These are phyloP conservation scores for Caenorhabditis plicata DNA, from an alignment of 2,888 invertebrate genomes.

Conservation along the genomic window DNA sequence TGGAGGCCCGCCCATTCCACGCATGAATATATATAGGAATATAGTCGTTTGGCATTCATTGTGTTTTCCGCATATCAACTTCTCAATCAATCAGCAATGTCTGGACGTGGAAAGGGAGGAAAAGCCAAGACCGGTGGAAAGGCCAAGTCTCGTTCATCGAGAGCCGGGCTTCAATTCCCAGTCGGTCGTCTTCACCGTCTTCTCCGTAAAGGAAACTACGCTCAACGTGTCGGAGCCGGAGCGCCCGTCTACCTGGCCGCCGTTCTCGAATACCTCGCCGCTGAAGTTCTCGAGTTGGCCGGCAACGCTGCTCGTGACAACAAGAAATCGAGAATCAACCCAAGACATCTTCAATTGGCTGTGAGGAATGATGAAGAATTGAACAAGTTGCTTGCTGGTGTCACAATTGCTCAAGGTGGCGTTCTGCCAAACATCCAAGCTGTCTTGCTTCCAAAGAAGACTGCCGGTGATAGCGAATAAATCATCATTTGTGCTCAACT, in stretches of 20 bases:
- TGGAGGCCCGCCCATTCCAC: too few species aligned
- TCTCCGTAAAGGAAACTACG: conserved; percentile 62
- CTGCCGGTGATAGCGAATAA: conserved; percentile 37
- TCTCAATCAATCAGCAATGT: too few species aligned
- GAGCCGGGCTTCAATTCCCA: conserved; percentile 64
- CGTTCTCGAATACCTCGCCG: conserved; percentile 61
- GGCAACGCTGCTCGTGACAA: conserved; percentile 69
- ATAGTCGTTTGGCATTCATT: too few species aligned
- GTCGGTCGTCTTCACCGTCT: conserved; percentile 64
- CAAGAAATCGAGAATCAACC: conserved; percentile 69
- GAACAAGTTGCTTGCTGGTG: conserved; percentile 69
- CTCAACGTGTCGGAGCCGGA: conserved; percentile 61
- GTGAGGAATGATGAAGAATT: conserved; percentile 63
- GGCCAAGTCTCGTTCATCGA: conserved; percentile 54
- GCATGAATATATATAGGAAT: too few species aligned
- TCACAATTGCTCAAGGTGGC: conserved; percentile 84
- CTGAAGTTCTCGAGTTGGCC: conserved; percentile 54
- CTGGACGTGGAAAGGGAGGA: conserved; percentile 79
- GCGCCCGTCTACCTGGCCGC: conserved; percentile 63
- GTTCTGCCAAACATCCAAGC: conserved; percentile 71
- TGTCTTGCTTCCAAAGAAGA: conserved; percentile 61
- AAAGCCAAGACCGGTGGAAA: conserved; percentile 69
- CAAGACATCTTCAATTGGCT: conserved; percentile 62
- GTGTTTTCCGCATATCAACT: too few species aligned
- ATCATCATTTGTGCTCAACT: background rate